Conservation (phyloP, 1,140 invertebrate genomes). For the Platyscapa corneri region DNA sequence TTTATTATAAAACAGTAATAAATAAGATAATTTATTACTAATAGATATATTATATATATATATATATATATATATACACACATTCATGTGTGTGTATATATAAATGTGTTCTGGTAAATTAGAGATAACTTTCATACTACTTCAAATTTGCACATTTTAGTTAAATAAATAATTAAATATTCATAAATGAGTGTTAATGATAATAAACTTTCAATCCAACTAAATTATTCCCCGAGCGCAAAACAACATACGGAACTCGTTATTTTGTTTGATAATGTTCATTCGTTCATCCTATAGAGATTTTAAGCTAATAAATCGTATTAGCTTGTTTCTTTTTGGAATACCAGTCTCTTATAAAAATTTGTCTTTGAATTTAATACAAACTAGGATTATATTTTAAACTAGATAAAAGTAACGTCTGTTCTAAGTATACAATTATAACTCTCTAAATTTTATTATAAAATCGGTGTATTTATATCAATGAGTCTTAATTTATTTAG, state of each 20-base stretch:
- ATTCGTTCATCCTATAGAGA: slow-evolving; percentile 1
- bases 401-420: background rate
- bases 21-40: too few species aligned
- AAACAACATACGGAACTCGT: slow-evolving; percentile 35
- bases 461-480: slow-evolving; percentile 6
- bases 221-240: slow-evolving; percentile 37
- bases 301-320: slow-evolving; percentile 9
- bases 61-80: too few species aligned
- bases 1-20: too few species aligned
- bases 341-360: background rate
- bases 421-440: background rate
- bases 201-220: slow-evolving; percentile 14
- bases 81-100: too few species aligned
- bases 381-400: background rate
- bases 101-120: too few species aligned
- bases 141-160: too few species aligned
- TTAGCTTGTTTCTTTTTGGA: slow-evolving; percentile 14
- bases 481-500: background rate
- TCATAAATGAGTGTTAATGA: too few species aligned
- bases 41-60: too few species aligned
- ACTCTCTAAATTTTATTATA: slow-evolving; percentile 2
- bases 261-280: slow-evolving; percentile 36
- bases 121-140: too few species aligned
- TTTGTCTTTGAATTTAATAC: slow-evolving; percentile 7
- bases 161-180: too few species aligned